These are phyloP conservation scores for Apotomis capreana DNA, from an alignment of 2,888 invertebrate species.

Conservation along the genomic window DNA sequence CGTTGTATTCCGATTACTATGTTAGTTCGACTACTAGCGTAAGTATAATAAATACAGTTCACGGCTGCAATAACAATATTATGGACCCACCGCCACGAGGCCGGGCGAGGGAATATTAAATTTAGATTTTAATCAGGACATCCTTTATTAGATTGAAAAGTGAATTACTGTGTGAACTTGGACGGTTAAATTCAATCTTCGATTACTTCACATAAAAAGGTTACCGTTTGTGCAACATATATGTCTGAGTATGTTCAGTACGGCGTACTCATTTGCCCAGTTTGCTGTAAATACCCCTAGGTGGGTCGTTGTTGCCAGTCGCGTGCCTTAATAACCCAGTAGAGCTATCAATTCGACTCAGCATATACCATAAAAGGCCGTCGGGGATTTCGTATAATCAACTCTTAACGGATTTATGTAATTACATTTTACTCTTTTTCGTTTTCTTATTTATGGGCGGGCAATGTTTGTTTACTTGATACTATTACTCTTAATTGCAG, in stretches of 20 bases:
- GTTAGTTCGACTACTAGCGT: slow-evolving; percentile 1
- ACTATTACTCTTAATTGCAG: slow-evolving; percentile 7
- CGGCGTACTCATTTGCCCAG: slow-evolving; percentile 9
- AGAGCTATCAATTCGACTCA: slow-evolving; percentile 39
- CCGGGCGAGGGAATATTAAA: slow-evolving; percentile 35
- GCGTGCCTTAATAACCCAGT: slow-evolving; percentile 37
- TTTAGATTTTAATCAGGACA: slow-evolving; percentile 39
- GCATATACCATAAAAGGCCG: slow-evolving; percentile 40
- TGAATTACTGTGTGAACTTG: slow-evolving; percentile 33
- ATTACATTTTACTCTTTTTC: slow-evolving; percentile 26
- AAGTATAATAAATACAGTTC: slow-evolving; percentile 16
- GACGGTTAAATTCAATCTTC: slow-evolving; percentile 12
- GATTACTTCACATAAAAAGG: slow-evolving; percentile 13
- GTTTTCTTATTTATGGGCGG: slow-evolving; percentile 13
- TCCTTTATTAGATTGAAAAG: slow-evolving; percentile 35
- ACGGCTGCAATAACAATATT: slow-evolving; percentile 33
- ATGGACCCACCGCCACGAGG: slow-evolving; percentile 34
- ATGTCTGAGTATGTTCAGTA: not conserved
- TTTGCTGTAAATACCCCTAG: slow-evolving; percentile 28
- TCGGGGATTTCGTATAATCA: slow-evolving; percentile 33
- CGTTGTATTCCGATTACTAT: slow-evolving; percentile 26
- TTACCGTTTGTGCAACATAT: not conserved
- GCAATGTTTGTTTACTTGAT: slow-evolving; percentile 9
- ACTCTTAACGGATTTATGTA: slow-evolving; percentile 37
- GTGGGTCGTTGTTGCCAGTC: slow-evolving; percentile 38